Conservation (phyloP, 2,797 vertebrate species). For the Graptemys geographica region DNA sequence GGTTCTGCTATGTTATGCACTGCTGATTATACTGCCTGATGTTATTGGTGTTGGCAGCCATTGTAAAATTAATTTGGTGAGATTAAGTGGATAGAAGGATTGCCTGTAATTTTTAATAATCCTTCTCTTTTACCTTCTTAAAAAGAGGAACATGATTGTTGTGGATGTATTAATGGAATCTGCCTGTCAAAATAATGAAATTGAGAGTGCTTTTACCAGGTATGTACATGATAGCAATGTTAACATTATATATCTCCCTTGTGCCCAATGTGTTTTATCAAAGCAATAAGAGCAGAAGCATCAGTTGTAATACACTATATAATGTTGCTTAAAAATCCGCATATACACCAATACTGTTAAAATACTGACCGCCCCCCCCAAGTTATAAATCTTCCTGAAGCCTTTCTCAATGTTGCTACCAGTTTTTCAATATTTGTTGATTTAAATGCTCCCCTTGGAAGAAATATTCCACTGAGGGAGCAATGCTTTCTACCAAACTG, state of each 20-base stretch:
- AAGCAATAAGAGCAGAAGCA: conserved; percentile 56
- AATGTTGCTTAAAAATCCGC: conserved; percentile 43
- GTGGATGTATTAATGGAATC: conserved; percentile 60
- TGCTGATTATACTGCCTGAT: conserved; percentile 43
- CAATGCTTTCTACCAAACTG: background rate
- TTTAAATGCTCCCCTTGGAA: conserved; percentile 9
- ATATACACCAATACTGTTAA: conserved; percentile 1
- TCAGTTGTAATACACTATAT: conserved; percentile 35
- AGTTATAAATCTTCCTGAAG: background rate
- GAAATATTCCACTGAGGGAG: background rate
- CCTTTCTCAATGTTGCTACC: background rate
- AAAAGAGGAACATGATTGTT: conserved; percentile 26
- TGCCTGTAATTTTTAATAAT: conserved; percentile 67
- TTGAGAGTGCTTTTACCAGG: conserved; percentile 54
- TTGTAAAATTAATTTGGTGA: conserved; percentile 64
- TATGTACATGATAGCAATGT: conserved; percentile 66
- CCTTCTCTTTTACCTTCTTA: conserved; percentile 29
- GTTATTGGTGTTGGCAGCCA: conserved; percentile 64
- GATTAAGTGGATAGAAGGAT: conserved; percentile 46
- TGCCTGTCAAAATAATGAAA: conserved; percentile 71
- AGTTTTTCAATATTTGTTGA: background rate
- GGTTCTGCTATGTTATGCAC: conserved; percentile 37
- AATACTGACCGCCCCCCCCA: conserved; percentile 12
- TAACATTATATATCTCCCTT: conserved; percentile 64
- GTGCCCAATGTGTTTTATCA: conserved; percentile 68